These are phyloP conservation scores for Panurus biarmicus DNA, from an alignment of 2,113 vertebrate species.

Conservation along the genomic window DNA sequence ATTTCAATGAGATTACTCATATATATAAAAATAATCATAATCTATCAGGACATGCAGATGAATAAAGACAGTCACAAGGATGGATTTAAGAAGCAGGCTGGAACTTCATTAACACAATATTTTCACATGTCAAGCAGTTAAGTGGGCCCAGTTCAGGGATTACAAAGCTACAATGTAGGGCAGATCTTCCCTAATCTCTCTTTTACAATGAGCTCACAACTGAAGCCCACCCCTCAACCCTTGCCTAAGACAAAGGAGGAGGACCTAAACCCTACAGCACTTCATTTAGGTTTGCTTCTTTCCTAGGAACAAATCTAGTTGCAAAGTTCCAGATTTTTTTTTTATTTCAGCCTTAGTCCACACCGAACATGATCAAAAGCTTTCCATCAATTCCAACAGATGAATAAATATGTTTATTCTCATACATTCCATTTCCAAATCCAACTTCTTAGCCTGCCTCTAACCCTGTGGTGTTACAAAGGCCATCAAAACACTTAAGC, in stretches of 20 bases:
- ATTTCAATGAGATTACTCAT: slow-evolving; percentile 27
- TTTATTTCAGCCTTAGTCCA: background rate
- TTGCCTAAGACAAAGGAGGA: background rate
- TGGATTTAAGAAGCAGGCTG: slow-evolving; percentile 50
- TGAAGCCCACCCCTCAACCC: background rate
- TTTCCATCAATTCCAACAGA: background rate
- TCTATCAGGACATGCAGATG: slow-evolving; percentile 27
- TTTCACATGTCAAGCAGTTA: slow-evolving; percentile 47
- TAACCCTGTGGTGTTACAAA: background rate
- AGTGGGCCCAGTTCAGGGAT: background rate
- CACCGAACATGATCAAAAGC: background rate
- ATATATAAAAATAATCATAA: slow-evolving; percentile 36
- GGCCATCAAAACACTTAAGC: background rate
- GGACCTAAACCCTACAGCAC: background rate
- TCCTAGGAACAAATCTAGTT: background rate
- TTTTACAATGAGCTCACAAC: background rate
- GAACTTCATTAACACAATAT: slow-evolving; percentile 53
- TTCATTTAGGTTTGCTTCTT: background rate
- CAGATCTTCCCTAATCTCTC: background rate
- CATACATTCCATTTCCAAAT: background rate
- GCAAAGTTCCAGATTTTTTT: background rate
- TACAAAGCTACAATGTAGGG: background rate
- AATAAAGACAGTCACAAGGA: slow-evolving; percentile 52
- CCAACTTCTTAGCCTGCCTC: background rate
- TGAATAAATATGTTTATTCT: background rate